phyloP scores from a whole-genome alignment of 2,113 vertebrate species.

The Prunella himalayana region DNA sequence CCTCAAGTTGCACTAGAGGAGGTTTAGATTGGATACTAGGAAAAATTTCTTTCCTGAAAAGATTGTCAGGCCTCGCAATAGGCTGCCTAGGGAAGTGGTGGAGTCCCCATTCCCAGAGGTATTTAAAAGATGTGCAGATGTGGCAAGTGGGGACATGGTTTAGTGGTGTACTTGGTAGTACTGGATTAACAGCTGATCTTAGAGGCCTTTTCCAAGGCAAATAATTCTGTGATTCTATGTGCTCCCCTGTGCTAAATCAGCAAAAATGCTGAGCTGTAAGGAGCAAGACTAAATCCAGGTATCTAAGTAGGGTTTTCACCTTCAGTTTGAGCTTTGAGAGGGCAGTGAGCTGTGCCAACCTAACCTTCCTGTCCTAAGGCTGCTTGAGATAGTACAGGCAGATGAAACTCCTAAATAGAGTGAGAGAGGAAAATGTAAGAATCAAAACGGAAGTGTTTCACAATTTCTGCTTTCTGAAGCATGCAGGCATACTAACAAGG shows the following conservation, averaged over 20 bases:
- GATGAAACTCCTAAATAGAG: background rate
- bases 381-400: background rate
- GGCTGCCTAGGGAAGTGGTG: background rate
- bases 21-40: background rate
- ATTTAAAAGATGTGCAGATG: background rate
- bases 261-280: background rate
- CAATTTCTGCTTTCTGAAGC: slow-evolving; percentile 8
- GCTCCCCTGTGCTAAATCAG: background rate
- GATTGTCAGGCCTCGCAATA: background rate
- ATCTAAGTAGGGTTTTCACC: background rate
- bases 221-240: background rate
- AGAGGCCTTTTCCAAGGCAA: background rate
- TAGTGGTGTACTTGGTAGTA: background rate
- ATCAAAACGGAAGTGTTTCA: background rate
- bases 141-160: background rate
- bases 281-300: background rate
- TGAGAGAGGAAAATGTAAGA: background rate
- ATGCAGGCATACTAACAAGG: background rate
- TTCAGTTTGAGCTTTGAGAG: background rate
- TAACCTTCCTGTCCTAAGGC: background rate
- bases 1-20: background rate
- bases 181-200: background rate
- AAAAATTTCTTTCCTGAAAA: background rate
- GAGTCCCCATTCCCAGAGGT: background rate
- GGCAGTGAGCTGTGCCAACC: background rate